These are phyloP conservation scores for Tachina grossa DNA, from an alignment of 2,888 invertebrate genomes.

Conservation along the genomic window DNA sequence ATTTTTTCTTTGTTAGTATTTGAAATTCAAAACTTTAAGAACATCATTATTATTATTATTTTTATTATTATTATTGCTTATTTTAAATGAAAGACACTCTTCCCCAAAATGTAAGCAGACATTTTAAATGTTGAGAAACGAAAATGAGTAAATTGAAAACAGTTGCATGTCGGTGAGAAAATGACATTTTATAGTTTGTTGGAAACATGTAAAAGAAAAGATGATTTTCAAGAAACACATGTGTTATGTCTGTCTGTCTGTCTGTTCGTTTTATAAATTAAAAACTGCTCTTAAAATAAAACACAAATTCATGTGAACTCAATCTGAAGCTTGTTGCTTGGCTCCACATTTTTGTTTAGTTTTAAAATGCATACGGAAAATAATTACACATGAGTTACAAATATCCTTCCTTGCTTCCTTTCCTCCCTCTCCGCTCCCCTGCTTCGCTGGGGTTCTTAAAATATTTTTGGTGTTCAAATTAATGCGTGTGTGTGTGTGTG, in stretches of 20 bases:
- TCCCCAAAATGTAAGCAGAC: constrained; percentile 11
- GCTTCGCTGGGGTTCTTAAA: constrained; percentile 71
- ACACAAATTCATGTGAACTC: constrained; percentile 1
- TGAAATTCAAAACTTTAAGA: constrained; percentile 62
- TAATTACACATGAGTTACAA: background rate
- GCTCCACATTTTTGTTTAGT: constrained; percentile 15
- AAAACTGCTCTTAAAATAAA: constrained; percentile 34
- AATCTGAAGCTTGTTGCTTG: constrained; percentile 21
- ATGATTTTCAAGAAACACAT: constrained; percentile 27
- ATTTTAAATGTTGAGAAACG: constrained; percentile 29
- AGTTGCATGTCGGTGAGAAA: constrained; percentile 53
- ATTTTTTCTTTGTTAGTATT: background rate
- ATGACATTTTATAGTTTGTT: constrained; percentile 26
- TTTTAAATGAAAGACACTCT: constrained; percentile 27
- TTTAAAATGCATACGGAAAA: constrained; percentile 10
- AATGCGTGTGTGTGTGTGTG: background rate
- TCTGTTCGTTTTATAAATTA: constrained; percentile 15
- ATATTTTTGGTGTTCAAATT: constrained; percentile 46
- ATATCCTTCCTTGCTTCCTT: constrained; percentile 8
- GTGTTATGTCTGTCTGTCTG: background rate
- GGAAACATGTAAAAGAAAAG: background rate
- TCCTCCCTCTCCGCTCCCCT: background rate
- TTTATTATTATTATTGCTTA: constrained; percentile 6
- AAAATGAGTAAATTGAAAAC: constrained; percentile 57
- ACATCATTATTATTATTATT: constrained; percentile 42